Evolutionary conservation across 2,888 invertebrate species (phyloP).

Genomic region (Iselma pallidipennis): DNA sequence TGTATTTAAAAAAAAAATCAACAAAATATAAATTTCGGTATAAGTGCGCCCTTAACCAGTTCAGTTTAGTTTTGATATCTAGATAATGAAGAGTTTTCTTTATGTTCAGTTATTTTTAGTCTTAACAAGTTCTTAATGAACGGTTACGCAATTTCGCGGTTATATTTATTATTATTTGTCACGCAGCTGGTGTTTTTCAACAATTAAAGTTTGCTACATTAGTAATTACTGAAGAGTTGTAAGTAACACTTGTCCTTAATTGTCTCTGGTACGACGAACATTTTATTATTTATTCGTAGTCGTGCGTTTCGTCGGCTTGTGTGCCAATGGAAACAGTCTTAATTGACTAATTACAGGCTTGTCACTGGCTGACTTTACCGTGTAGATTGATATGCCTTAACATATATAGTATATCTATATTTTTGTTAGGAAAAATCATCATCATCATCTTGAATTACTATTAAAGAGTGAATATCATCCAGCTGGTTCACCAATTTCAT

Average conservation of each 20-base stretch:
- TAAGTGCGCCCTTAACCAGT: slow-evolving; percentile 10
- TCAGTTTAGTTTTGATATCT: slow-evolving; percentile 22
- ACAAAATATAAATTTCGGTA: not conserved
- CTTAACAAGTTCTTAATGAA: slow-evolving; percentile 32
- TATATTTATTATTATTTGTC: slow-evolving; percentile 54
- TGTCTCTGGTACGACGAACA: slow-evolving; percentile 46
- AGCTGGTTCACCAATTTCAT: not conserved
- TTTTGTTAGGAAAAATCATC: too few species aligned
- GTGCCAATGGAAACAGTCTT: slow-evolving; percentile 31
- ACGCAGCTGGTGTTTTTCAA: slow-evolving; percentile 57
- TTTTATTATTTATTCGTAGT: slow-evolving; percentile 40
- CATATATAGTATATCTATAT: not conserved
- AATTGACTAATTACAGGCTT: slow-evolving; percentile 37
- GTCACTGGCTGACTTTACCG: slow-evolving; percentile 22
- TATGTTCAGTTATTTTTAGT: slow-evolving; percentile 30
- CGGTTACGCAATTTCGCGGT: slow-evolving; percentile 49
- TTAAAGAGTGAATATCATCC: not conserved
- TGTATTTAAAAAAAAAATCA: slow-evolving; percentile 3
- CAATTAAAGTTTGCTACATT: slow-evolving; percentile 56
- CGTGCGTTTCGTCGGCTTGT: slow-evolving; percentile 25
- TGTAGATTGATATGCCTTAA: slow-evolving; percentile 17
- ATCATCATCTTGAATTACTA: not conserved
- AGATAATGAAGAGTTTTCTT: slow-evolving; percentile 28
- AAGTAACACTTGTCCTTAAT: slow-evolving; percentile 57
- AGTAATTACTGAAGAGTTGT: slow-evolving; percentile 53